Evolutionary conservation across 2,888 invertebrate genomes (phyloP).

Genomic region (Eupithecia subfuscata): DNA sequence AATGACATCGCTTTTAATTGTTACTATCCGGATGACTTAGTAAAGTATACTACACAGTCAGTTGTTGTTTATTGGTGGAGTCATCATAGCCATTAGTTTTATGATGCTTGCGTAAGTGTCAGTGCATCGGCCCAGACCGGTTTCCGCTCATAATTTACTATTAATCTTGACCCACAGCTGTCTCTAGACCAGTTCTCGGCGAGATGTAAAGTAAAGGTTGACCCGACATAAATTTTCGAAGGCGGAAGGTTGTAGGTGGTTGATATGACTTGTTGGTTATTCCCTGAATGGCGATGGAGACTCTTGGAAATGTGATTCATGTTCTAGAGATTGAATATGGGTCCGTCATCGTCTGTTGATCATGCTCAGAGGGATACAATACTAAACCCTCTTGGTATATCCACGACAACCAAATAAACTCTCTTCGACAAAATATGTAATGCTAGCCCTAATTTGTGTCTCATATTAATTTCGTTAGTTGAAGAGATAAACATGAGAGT

Average conservation of each 20-base stretch:
- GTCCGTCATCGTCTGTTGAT: background rate
- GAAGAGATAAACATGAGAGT: too few relatives aligned
- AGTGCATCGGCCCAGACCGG: conserved; percentile 74
- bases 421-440: background rate
- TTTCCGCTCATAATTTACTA: conserved; percentile 70
- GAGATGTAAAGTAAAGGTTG: conserved; percentile 50
- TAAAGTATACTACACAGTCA: conserved; percentile 24
- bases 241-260: conserved; percentile 63
- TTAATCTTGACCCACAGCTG: conserved; percentile 81
- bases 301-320: conserved; percentile 29
- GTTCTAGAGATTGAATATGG: background rate
- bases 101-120: conserved; percentile 58
- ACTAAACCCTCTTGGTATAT: background rate
- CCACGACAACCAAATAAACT: background rate
- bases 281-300: conserved; percentile 14
- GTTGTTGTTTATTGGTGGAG: conserved; percentile 38
- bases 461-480: too few relatives aligned
- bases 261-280: conserved; percentile 14
- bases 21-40: conserved; percentile 11
- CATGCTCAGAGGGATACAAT: background rate
- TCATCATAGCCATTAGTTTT: conserved; percentile 53
- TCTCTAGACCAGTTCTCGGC: conserved; percentile 64
- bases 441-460: background rate
- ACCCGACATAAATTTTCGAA: conserved; percentile 56
- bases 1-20: background rate